Evolutionary conservation across 2,113 vertebrate species (phyloP).

Genomic region (Tetrao urogallus): DNA sequence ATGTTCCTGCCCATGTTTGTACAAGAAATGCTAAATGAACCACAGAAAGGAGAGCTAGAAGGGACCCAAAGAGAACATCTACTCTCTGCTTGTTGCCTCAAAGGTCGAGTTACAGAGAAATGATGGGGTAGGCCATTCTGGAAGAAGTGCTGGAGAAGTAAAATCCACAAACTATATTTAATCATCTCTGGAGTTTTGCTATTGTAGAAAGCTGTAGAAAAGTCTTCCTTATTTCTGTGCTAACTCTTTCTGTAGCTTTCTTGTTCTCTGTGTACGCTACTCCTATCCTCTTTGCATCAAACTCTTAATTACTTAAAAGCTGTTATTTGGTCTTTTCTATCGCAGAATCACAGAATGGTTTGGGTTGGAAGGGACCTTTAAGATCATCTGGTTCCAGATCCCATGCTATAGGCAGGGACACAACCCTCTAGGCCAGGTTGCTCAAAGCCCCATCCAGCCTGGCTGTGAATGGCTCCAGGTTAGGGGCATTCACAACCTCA

Average conservation of each 20-base stretch:
- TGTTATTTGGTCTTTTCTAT: not conserved
- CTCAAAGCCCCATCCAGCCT: too few species aligned
- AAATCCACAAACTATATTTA: not conserved
- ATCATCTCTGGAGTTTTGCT: not conserved
- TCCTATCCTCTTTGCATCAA: fast-evolving
- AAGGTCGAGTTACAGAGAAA: not conserved
- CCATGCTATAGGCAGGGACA: too few species aligned
- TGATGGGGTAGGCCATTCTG: fast-evolving
- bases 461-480: too few species aligned
- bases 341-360: too few species aligned
- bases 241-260: not conserved
- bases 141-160: not conserved
- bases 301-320: not conserved
- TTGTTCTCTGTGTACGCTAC: not conserved
- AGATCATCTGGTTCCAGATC: too few species aligned
- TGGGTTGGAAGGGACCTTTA: too few species aligned
- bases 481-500: too few species aligned
- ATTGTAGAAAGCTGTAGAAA: not conserved
- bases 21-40: not conserved
- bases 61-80: not conserved
- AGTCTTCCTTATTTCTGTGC: not conserved
- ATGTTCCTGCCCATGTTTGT: not conserved
- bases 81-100: fast-evolving
- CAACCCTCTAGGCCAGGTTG: too few species aligned
- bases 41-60: not conserved